Evolutionary conservation across 1,140 invertebrate species (phyloP).

Genomic region (Halesus radiatus): DNA sequence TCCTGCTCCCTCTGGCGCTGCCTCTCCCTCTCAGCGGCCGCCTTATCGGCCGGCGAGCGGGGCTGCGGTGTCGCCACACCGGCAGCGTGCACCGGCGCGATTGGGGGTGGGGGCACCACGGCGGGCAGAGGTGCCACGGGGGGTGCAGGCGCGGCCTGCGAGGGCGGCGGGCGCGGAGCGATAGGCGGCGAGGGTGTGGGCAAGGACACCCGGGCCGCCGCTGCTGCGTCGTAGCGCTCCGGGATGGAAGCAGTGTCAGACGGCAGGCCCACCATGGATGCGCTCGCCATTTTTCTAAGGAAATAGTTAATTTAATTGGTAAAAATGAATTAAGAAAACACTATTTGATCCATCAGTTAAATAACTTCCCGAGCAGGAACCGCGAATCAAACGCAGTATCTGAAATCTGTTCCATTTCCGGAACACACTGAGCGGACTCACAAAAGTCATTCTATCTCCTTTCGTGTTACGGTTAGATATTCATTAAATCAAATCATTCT

Average conservation of each 20-base stretch:
- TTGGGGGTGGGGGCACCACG: slow-evolving; percentile 63
- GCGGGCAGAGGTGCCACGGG: background rate
- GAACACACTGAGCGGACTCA: no score
- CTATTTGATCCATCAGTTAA: no score
- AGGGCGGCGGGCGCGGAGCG: slow-evolving; percentile 70
- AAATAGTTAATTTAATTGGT: background rate
- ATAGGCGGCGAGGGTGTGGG: slow-evolving; percentile 44
- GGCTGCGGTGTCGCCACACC: slow-evolving; percentile 65
- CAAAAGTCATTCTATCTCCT: no score
- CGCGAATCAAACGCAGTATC: no score
- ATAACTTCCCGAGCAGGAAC: no score
- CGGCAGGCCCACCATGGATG: slow-evolving; percentile 8
- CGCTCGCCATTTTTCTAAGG: background rate
- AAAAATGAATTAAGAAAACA: no score
- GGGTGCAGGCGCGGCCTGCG: slow-evolving; percentile 58
- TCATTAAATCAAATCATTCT: no score
- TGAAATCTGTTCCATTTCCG: no score
- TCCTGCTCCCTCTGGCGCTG: slow-evolving; percentile 89
- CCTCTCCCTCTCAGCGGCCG: slow-evolving; percentile 82
- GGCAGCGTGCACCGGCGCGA: slow-evolving; percentile 49
- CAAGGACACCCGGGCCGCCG: slow-evolving; percentile 39
- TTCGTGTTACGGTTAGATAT: no score
- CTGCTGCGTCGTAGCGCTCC: slow-evolving; percentile 50
- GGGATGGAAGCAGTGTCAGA: slow-evolving; percentile 17
- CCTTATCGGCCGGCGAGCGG: slow-evolving; percentile 76